Percentiles rank a stretch among this genome's conserved stretches.
These are phyloP conservation scores for Indicator indicator DNA, from an alignment of 2,113 vertebrate species.

Conservation along the genomic window DNA sequence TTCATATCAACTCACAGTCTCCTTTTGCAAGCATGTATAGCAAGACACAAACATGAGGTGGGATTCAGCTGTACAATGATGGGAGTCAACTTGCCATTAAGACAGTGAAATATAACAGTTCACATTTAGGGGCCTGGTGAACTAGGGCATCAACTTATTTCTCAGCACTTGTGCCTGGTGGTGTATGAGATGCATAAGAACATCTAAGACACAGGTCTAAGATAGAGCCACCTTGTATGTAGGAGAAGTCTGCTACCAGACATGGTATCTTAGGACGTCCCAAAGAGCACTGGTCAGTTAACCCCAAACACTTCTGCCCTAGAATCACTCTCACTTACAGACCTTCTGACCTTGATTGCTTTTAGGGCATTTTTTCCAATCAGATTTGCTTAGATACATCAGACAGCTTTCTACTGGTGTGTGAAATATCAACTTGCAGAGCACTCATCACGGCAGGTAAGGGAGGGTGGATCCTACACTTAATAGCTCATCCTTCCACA, in stretches of 20 bases:
- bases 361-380: neutral
- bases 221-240: fast-evolving
- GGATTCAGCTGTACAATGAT: neutral
- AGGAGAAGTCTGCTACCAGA: neutral
- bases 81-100: neutral
- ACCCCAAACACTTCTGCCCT: neutral
- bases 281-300: neutral
- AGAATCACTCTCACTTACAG: neutral
- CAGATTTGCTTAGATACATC: neutral
- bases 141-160: neutral
- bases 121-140: neutral
- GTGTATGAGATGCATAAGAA: neutral
- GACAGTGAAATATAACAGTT: neutral
- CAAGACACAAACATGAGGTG: neutral
- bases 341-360: neutral
- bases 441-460: neutral
- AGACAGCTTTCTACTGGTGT: neutral
- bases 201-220: neutral
- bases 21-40: neutral
- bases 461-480: neutral
- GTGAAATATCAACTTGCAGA: neutral
- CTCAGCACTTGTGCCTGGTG: neutral
- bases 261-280: neutral
- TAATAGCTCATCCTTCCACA: slow-evolving; percentile 3
- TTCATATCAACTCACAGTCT: neutral